These are phyloP conservation scores for Megaceryle torquata DNA, from an alignment of 2,113 vertebrate genomes.

Conservation along the genomic window DNA sequence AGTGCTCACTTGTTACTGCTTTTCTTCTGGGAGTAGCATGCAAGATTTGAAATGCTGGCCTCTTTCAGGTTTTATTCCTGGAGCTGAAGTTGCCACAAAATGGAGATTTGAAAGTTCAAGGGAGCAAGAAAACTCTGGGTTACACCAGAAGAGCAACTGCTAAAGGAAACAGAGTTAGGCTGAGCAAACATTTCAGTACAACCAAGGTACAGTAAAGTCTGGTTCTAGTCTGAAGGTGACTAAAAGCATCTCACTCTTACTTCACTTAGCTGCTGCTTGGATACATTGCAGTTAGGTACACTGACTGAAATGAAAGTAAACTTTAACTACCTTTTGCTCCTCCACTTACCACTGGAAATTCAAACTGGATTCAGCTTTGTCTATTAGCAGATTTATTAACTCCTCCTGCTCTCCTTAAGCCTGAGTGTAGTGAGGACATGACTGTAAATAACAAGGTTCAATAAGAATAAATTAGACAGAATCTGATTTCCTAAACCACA, in stretches of 20 bases:
- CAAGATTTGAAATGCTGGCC: not conserved
- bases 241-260: not conserved
- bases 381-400: not conserved
- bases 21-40: not conserved
- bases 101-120: conserved; percentile 77
- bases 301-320: not conserved
- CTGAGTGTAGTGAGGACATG: not conserved
- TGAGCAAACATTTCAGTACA: conserved; percentile 90
- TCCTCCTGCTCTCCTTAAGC: not conserved
- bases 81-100: conserved; percentile 92
- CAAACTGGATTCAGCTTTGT: not conserved
- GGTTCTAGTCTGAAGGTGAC: not conserved
- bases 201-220: conserved; percentile 82
- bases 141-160: conserved; percentile 81
- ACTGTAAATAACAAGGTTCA: conserved; percentile 10
- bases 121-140: conserved; percentile 89
- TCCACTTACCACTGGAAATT: not conserved
- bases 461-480: not conserved
- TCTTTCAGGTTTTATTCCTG: conserved; percentile 88
- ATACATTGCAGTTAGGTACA: not conserved
- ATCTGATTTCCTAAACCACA: not conserved
- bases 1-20: conserved; percentile 14
- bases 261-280: not conserved
- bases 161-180: conserved; percentile 62
- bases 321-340: not conserved